Conservation (phyloP, 2,888 invertebrate species). For the Deladenus siricidicola region DNA sequence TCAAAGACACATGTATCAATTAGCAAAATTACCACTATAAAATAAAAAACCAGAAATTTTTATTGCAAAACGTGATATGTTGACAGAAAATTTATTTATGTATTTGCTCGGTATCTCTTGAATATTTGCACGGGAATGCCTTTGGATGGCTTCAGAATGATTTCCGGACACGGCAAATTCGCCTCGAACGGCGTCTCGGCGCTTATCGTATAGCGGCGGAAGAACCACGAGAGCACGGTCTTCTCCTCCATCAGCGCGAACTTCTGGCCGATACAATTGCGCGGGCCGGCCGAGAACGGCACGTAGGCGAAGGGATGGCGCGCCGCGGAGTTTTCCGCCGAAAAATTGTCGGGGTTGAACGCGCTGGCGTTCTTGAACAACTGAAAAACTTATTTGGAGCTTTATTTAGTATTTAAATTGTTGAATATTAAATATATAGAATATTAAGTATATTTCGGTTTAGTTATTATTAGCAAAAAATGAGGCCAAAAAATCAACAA, state of each 20-base stretch:
- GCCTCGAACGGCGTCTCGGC: conserved; percentile 10
- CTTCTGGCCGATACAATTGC: conserved; percentile 33
- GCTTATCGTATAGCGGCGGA: conserved; percentile 36
- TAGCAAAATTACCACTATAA: too few relatives aligned
- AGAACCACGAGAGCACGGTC: conserved; percentile 53
- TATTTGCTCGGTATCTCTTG: too few relatives aligned
- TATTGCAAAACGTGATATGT: too few relatives aligned
- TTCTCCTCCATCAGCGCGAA: conserved; percentile 57
- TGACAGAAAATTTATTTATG: too few relatives aligned
- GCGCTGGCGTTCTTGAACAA: conserved; percentile 46
- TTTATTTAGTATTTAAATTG: background rate
- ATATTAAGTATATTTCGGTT: too few relatives aligned
- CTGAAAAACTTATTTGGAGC: conserved; percentile 7
- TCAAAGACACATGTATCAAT: too few relatives aligned
- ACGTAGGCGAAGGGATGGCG: conserved; percentile 29
- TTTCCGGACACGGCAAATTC: conserved; percentile 24
- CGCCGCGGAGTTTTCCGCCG: conserved; percentile 40
- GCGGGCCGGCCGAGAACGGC: conserved; percentile 31
- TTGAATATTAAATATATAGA: too few relatives aligned
- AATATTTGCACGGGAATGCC: conserved; percentile 20
- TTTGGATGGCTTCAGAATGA: conserved; percentile 23
- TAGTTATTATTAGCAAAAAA: too few relatives aligned
- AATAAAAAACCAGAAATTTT: too few relatives aligned
- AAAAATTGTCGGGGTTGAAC: conserved; percentile 55
- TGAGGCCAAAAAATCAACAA: background rate